A percentile compares a stretch with the other conserved stretches of the same genome.
Evolutionary conservation across 1,140 invertebrate genomes (phyloP).

Genomic region (Dinoponera quadriceps): DNA sequence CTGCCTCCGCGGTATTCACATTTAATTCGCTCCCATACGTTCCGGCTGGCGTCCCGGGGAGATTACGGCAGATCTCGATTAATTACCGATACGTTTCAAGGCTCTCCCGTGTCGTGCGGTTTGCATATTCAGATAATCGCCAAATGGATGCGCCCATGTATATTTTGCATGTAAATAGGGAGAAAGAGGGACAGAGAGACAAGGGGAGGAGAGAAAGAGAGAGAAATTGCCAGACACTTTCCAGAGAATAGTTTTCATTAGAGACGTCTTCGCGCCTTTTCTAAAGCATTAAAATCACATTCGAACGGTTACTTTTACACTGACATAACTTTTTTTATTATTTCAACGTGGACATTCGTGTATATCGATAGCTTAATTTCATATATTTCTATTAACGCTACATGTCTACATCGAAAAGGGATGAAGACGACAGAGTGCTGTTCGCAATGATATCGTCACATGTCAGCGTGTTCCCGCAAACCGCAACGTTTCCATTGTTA

Average conservation of each 20-base stretch:
- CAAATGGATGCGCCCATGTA: not conserved
- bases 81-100: constrained; percentile 29
- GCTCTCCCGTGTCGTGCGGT: not conserved
- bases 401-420: not conserved
- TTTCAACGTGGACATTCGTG: not conserved
- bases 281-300: too few relatives aligned
- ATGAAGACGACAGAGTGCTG: not conserved
- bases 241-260: too few relatives aligned
- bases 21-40: constrained; percentile 34
- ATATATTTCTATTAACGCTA: not conserved
- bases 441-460: constrained; percentile 4
- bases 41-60: not conserved
- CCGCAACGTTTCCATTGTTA: constrained; percentile 1
- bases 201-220: too few relatives aligned
- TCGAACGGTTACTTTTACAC: too few relatives aligned
- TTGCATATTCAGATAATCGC: constrained; percentile 24
- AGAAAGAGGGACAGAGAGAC: too few relatives aligned
- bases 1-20: constrained; percentile 23
- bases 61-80: constrained; percentile 46
- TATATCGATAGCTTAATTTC: not conserved
- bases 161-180: not conserved
- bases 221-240: too few relatives aligned
- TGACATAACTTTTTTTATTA: not conserved
- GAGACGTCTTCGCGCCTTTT: too few relatives aligned
- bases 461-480: constrained; percentile 8